Base-by-base conservation (phyloP, 2,797 vertebrate genomes). In the Acipenser ruthenus region DNA sequence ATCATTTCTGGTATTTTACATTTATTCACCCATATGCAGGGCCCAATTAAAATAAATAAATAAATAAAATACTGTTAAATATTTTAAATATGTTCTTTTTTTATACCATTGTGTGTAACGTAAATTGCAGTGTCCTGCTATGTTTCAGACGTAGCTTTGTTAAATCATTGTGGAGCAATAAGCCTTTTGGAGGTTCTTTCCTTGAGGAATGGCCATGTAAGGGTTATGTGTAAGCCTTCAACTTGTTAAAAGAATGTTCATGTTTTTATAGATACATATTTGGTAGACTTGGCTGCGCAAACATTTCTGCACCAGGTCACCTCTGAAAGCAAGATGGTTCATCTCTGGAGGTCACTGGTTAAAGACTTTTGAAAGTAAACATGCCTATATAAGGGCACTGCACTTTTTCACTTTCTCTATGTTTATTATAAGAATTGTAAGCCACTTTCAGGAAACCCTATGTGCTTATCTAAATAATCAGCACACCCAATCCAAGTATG, bases 351-450 rank as follows among this genome's bases (percentile, higher is more conserved):
- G 83, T 88, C 85, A 83, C 78, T 65, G 76, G 86, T 81, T 81
- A 85, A 82, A 79, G 79, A 80, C 71, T 79, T 83, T 80, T 79
- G 80, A 72, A 85, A 85, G 86, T 88, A 89, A 90, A 91, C 88
- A 88, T 87, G 88, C 82, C 89, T 88, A 90, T 91, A 91, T 87
- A 91, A 86, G 90, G 89, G 79, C 86, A 91, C 79, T 74, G 71
- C 74, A 81, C 68, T 75, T 64, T 73, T 68, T 55, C 58, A 75
- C 69, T 80, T 77, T 73, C 70, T 78, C 59, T 66, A 59, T 76
- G 77, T 68, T 59, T 81, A 76, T 11, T 11, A 11, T 78, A 73
- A 77, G 72, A 75, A 79, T 73, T 67, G 83, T 79, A 83, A 82
- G 76, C 75, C 6, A 6, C 66, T 75, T 68, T 68, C 75, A 73